These are phyloP conservation scores for Dione vanillae DNA, from an alignment of 2,888 invertebrate genomes.

Conservation along the genomic window DNA sequence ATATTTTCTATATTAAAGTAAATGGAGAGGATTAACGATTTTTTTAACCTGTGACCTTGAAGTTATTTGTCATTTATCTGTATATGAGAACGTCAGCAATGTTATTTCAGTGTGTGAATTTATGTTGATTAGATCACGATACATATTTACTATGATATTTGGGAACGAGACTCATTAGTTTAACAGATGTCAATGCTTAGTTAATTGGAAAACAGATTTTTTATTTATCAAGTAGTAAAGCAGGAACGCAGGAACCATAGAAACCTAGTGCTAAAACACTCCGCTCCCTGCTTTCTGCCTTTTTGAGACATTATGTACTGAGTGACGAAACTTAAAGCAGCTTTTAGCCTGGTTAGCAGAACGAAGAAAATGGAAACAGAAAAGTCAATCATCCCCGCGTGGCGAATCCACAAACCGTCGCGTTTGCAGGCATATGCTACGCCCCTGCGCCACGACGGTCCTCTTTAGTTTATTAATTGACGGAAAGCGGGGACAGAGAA, in stretches of 20 bases:
- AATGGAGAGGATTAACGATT: conserved; percentile 29
- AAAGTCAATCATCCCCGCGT: no score
- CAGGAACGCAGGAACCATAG: not conserved
- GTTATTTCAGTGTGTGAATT: conserved; percentile 47
- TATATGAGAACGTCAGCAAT: conserved; percentile 69
- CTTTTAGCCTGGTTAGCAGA: not conserved
- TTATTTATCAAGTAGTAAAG: not conserved
- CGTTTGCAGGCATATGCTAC: no score
- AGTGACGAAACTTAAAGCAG: not conserved
- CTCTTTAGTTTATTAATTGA: no score
- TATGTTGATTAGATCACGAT: conserved; percentile 55
- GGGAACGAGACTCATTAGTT: not conserved
- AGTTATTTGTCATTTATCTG: conserved; percentile 68
- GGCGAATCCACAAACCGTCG: no score
- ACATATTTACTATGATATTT: conserved; percentile 45
- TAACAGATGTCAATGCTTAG: conserved; percentile 5
- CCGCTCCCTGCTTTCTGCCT: not conserved
- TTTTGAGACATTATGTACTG: not conserved
- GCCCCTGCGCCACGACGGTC: no score
- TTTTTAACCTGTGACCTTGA: conserved; percentile 61
- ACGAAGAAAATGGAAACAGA: no score
- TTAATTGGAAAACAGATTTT: not conserved
- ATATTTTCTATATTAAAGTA: not conserved
- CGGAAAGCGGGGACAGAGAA: no score
- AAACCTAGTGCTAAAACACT: not conserved